phyloP scores from a whole-genome alignment of 2,797 vertebrate species.

The Heliangelus exortis region DNA sequence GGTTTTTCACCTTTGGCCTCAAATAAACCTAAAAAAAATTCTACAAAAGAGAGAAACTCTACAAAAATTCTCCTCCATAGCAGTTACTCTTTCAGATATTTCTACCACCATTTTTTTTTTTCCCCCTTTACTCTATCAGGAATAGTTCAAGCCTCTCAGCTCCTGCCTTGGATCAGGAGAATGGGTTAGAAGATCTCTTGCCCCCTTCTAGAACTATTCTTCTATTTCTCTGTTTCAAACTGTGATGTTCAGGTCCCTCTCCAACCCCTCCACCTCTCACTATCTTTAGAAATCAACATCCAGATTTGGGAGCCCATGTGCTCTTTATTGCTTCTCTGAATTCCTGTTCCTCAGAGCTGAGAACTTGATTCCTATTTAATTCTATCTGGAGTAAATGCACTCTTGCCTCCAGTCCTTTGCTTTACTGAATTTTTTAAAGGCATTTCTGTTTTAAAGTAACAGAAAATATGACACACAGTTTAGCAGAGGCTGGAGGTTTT shows the following conservation, averaged over 20 bases:
- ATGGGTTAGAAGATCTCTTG: background rate
- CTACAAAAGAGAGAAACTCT: background rate
- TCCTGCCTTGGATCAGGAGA: background rate
- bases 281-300: background rate
- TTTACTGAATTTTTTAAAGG: background rate
- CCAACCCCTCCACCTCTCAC: background rate
- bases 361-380: background rate
- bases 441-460: background rate
- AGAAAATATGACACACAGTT: background rate
- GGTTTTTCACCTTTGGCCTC: background rate
- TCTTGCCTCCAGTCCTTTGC: background rate
- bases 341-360: background rate
- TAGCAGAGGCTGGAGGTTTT: background rate
- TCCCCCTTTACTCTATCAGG: background rate
- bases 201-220: background rate
- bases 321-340: background rate
- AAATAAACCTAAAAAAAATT: background rate
- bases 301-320: background rate
- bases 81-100: background rate
- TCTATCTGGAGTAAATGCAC: background rate
- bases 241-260: background rate
- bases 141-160: background rate
- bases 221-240: background rate
- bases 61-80: background rate
- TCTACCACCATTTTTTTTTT: background rate